Evolutionary conservation across 2,888 invertebrate genomes (phyloP), one percentile per base, ranked within the genome.

Genomic region (Lochmaea crataegi): DNA sequence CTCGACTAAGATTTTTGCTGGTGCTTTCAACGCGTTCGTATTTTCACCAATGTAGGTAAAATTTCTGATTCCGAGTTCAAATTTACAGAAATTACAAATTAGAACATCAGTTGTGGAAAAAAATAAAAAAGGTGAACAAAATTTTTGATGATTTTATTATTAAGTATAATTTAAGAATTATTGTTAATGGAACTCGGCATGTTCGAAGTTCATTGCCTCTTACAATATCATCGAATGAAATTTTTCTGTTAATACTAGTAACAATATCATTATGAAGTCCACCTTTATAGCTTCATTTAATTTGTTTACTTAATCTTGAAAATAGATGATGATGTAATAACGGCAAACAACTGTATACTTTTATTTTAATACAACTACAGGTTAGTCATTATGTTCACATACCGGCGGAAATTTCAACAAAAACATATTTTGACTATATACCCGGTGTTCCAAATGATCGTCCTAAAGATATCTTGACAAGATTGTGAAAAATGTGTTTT

Each of bases 261-360:
- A 53, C 53, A 53, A 53, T 16, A 16, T 16, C 16, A 53, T 18
- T 18, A 16, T 18, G 53, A 53, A 53, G 53, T 60, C 32, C 38
- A 60, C 41, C 45, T 56, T 65, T 41, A 53, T 22, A 41, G 53
- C 53, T 38, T 56, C 56, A 56, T 66, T 41, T 42, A 66, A 66
- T 57, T 66, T 56, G 26, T 65, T 58, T 58, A 58, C 18, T n/a
- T 56, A 66, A 45, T 41, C 38, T 18, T 66, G 32, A 66, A 66
- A 66, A 66, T 56, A 66, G 66, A 66, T 16, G 66, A 66, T 66
- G 66, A 66, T 66, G 56, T 66, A 66, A 66, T 22, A 38, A 38
- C 32, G 18, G 16, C 12, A 56, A 32, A 51, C 32, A 65, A 65
- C 26, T 51, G 51, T 11, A 51, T 65, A 65, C 32, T 51, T 32